Percentiles rank a stretch among this genome's conserved stretches.
phyloP scores from a whole-genome alignment of 2,797 vertebrate genomes.

The Anguilla anguilla region DNA sequence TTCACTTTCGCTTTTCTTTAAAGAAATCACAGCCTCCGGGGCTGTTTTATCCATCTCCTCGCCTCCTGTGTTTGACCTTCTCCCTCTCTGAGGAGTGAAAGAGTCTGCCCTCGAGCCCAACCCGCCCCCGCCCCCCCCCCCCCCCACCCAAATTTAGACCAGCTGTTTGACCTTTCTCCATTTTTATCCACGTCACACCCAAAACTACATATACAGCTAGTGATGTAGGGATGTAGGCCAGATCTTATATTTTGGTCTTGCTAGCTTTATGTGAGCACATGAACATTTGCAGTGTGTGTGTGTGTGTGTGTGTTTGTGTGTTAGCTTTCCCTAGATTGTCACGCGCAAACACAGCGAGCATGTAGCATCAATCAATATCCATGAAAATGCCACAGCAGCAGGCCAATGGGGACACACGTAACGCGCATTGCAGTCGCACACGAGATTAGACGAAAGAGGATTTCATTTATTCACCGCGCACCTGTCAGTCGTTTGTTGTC shows the following conservation, averaged over 20 bases:
- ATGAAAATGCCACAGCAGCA: background rate
- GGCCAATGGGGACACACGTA: background rate
- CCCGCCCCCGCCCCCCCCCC: background rate
- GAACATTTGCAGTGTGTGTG: background rate
- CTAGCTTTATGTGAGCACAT: background rate
- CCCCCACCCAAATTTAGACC: background rate
- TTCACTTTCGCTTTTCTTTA: background rate
- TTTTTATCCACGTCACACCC: background rate
- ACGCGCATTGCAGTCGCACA: background rate
- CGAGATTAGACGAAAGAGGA: background rate
- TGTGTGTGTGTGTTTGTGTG: background rate
- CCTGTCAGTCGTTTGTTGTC: background rate
- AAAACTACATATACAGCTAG: background rate
- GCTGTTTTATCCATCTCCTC: background rate
- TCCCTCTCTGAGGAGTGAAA: background rate
- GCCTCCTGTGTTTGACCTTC: conserved; percentile 9
- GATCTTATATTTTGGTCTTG: background rate
- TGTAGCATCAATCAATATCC: background rate
- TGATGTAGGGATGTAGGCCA: background rate
- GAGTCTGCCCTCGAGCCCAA: background rate
- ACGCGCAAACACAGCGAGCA: background rate
- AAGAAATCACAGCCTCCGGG: background rate
- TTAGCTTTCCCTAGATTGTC: background rate
- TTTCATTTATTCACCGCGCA: background rate
- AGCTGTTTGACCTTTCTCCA: background rate